Evolutionary conservation across 2,797 vertebrate genomes (phyloP), one percentile per base, ranked within the genome.

Genomic region (Allobates femoralis): DNA sequence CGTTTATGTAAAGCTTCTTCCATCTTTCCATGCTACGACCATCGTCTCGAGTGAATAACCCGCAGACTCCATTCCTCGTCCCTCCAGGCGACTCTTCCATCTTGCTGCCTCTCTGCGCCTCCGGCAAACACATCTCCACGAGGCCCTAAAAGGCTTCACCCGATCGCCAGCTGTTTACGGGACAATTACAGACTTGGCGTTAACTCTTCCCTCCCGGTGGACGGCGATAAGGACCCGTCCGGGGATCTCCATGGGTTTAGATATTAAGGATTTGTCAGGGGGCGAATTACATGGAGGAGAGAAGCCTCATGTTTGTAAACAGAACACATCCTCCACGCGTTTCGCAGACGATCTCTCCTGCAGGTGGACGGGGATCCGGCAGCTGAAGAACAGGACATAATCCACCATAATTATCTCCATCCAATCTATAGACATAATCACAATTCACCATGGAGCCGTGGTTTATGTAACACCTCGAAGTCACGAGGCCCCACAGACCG

Each of bases 111-210:
- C 12, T 81, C 56, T 81, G 53, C 6, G 85, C 85, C 85, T 34
- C 69, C 28, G 79, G 85, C 85, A 81, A 74, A 81, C 69, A 81
- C 3, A 28, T 34, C 55, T 28, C 28, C 6, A 56, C 21, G 69
- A 32, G 62, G 51, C 79, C 74, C 34, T 86, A 86, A 86, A 51
- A 81, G 79, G 79, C 79, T 56, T 23, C 1, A 32, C 32, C 51
- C n/a, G 84, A 60, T 32, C 28, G 28, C 19, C 5, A 18, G 60
- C 28, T 79, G 11, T 73, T 79, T 71, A 23, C 41, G n/a, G 41
- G 69, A 74, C 46, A 81, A 23, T 62, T 56, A 23, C 64, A 66
- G 58, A 53, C 75, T 4, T 56, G 15, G 3, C 5, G n/a, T 67
- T 79, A 79, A 66, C 58, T 28, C 41, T 30, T 60, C 58, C 11